Percentiles rank a stretch among this genome's conserved stretches.
Evolutionary conservation across 2,797 vertebrate genomes (phyloP).

Genomic region (Borostomias antarcticus): DNA sequence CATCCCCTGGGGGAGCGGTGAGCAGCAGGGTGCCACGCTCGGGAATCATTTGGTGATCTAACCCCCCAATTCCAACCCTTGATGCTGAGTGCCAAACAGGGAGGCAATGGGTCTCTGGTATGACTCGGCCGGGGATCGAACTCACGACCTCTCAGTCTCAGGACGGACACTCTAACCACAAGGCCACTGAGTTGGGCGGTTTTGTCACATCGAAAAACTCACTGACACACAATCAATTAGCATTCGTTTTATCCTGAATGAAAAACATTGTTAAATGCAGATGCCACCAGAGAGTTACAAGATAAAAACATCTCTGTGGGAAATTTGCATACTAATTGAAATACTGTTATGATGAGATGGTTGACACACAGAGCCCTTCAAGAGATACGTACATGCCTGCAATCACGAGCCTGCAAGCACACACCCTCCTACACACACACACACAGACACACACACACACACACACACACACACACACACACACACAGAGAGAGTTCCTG

Average conservation of each 20-base stretch:
- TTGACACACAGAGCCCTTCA: constrained; percentile 7
- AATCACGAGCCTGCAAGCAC: background rate
- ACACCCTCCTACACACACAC: background rate
- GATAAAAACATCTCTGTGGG: constrained; percentile 51
- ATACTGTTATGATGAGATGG: constrained; percentile 49
- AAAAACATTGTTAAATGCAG: constrained; percentile 40
- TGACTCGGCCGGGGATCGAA: too few relatives aligned
- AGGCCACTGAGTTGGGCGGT: background rate
- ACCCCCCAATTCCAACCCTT: too few relatives aligned
- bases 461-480: constrained; percentile 15
- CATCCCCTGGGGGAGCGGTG: too few relatives aligned
- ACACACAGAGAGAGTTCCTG: background rate
- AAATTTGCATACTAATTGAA: constrained; percentile 74
- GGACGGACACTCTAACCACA: too few relatives aligned
- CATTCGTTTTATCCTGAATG: constrained; percentile 39
- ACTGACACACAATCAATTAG: constrained; percentile 37
- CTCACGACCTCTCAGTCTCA: too few relatives aligned
- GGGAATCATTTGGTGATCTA: too few relatives aligned
- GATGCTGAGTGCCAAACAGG: too few relatives aligned
- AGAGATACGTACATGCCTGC: background rate
- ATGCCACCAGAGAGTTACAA: constrained; percentile 48
- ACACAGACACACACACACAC: background rate
- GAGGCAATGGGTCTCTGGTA: too few relatives aligned
- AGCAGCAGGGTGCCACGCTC: too few relatives aligned
- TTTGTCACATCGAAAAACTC: constrained; percentile 4